These are phyloP conservation scores for Epizoanthus fatuus DNA, from an alignment of 92 coral and sea anemone genomes.

Conservation along the genomic window DNA sequence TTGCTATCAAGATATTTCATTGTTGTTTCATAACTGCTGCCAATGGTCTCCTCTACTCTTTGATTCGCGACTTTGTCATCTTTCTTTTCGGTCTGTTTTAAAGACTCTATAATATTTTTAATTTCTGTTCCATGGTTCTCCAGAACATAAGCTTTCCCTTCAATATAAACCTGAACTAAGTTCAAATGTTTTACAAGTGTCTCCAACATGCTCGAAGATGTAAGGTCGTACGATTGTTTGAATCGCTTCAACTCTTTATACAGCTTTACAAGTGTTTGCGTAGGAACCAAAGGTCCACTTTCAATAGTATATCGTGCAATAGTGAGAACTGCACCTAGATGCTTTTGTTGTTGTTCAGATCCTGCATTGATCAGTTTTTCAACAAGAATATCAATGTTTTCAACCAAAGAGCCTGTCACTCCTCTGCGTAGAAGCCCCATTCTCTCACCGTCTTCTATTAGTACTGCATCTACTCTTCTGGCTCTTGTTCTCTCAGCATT, in stretches of 20 bases:
- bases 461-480: not conserved
- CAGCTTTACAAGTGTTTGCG: constrained; percentile 32
- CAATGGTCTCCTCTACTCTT: constrained; percentile 2
- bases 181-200: constrained; percentile 22
- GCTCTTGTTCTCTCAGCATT: constrained; percentile 4
- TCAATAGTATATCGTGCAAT: constrained; percentile 31
- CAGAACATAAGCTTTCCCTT: constrained; percentile 35
- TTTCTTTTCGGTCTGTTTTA: constrained; percentile 13
- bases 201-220: constrained; percentile 8
- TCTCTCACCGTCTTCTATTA: not conserved
- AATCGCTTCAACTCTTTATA: constrained; percentile 44
- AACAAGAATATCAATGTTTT: not conserved
- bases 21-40: too few relatives aligned
- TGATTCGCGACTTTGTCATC: constrained; percentile 10
- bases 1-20: too few relatives aligned
- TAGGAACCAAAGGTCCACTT: constrained; percentile 37
- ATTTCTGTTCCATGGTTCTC: constrained; percentile 35
- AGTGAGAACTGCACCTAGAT: constrained; percentile 40
- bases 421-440: not conserved
- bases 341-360: constrained; percentile 12
- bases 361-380: constrained; percentile 32
- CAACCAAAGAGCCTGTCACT: not conserved
- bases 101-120: not conserved
- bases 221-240: not conserved
- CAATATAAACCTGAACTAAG: constrained; percentile 35